These are phyloP conservation scores for Trileptium ribeirensis DNA, from an alignment of 2,888 invertebrate genomes.

Conservation along the genomic window DNA sequence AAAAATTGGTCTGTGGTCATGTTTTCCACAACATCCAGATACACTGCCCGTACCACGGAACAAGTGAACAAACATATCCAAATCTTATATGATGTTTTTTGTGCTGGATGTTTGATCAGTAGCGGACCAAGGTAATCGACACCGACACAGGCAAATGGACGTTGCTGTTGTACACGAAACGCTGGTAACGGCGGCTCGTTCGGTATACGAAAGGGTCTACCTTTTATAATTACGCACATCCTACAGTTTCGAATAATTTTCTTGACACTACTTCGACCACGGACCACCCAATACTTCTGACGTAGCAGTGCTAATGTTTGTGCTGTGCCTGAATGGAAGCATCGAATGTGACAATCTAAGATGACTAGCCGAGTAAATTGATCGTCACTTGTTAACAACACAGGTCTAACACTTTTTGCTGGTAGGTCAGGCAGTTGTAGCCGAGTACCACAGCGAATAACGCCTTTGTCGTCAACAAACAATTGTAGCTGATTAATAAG, in stretches of 20 bases:
- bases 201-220: neutral
- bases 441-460: neutral
- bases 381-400: neutral
- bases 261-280: neutral
- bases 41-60: slow-evolving; percentile 49
- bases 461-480: neutral
- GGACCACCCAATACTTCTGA: neutral
- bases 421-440: neutral
- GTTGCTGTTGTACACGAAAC: neutral
- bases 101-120: slow-evolving; percentile 39
- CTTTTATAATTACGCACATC: neutral
- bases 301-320: neutral
- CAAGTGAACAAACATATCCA: slow-evolving; percentile 52
- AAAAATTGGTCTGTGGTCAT: slow-evolving; percentile 46
- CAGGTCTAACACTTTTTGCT: neutral
- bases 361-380: neutral
- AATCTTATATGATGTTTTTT: slow-evolving; percentile 23
- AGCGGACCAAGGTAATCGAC: slow-evolving; percentile 52
- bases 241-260: neutral
- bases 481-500: neutral
- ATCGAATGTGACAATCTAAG: neutral
- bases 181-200: neutral
- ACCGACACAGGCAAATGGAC: slow-evolving; percentile 37
- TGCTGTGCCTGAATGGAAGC: neutral
- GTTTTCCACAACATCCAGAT: slow-evolving; percentile 48